phyloP scores from a whole-genome alignment of 1,140 invertebrate genomes.

The Pentalonia nigronervosa region DNA sequence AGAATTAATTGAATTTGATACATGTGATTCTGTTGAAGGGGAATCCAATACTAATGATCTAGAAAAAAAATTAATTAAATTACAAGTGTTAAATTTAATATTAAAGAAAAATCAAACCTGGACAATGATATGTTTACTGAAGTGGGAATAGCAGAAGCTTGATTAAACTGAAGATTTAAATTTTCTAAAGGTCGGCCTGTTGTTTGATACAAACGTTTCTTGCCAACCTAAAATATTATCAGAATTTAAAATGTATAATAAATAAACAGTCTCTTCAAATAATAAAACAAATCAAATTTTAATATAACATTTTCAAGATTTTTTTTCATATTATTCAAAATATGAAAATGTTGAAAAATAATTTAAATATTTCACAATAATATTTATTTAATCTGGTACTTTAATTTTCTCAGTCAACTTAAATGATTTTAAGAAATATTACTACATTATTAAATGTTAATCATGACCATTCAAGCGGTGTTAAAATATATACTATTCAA shows the following conservation, averaged over 20 bases:
- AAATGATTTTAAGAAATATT: too few relatives aligned
- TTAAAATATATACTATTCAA: too few relatives aligned
- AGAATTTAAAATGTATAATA: neutral
- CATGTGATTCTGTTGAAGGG: constrained; percentile 49
- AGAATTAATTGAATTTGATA: constrained; percentile 50
- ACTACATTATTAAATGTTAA: too few relatives aligned
- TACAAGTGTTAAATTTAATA: neutral
- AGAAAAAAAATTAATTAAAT: neutral
- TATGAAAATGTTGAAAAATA: neutral
- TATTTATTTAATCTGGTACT: neutral
- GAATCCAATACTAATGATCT: constrained; percentile 41
- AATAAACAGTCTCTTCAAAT: neutral
- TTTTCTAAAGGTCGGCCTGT: neutral
- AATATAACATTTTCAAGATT: neutral
- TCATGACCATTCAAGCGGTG: too few relatives aligned
- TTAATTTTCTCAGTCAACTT: too few relatives aligned
- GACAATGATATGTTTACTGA: constrained; percentile 15
- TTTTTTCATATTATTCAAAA: neutral
- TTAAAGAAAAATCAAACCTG: neutral
- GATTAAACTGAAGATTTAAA: constrained; percentile 49
- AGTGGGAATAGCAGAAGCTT: constrained; percentile 7
- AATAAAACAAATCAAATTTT: neutral
- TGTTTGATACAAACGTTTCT: constrained; percentile 43
- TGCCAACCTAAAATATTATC: constrained; percentile 48
- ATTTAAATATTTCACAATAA: neutral